phyloP scores from a whole-genome alignment of 2,888 invertebrate genomes.

The Hypercompe scribonia region DNA sequence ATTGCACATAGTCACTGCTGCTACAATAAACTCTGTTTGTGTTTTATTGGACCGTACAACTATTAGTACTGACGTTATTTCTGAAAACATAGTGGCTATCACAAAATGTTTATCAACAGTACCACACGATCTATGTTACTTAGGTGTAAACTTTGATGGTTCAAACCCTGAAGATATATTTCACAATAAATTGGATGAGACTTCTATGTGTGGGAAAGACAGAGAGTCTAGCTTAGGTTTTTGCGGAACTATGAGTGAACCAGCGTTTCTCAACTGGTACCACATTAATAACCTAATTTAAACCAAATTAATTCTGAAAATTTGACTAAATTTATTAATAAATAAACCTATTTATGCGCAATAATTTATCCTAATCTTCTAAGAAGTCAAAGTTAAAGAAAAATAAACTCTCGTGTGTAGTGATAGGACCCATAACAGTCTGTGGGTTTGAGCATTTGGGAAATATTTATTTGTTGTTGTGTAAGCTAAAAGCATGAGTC shows the following conservation, averaged over 20 bases:
- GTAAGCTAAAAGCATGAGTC: neutral
- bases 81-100: slow-evolving; percentile 24
- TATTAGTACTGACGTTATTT: slow-evolving; percentile 29
- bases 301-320: neutral
- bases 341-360: neutral
- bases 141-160: neutral
- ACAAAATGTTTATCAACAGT: slow-evolving; percentile 8
- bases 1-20: slow-evolving; percentile 25
- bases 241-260: no score
- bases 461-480: neutral
- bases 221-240: no score
- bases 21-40: slow-evolving; percentile 29
- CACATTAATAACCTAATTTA: neutral
- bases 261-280: neutral
- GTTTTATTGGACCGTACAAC: slow-evolving; percentile 36
- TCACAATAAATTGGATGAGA: neutral
- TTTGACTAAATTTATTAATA: neutral
- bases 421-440: neutral
- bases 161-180: neutral
- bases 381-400: neutral
- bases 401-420: neutral
- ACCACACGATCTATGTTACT: slow-evolving; percentile 9
- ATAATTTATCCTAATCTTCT: no score
- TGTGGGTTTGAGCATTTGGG: neutral
- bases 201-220: neutral